phyloP scores from a whole-genome alignment of 2,113 vertebrate genomes.

The Sapayoa aenigma region DNA sequence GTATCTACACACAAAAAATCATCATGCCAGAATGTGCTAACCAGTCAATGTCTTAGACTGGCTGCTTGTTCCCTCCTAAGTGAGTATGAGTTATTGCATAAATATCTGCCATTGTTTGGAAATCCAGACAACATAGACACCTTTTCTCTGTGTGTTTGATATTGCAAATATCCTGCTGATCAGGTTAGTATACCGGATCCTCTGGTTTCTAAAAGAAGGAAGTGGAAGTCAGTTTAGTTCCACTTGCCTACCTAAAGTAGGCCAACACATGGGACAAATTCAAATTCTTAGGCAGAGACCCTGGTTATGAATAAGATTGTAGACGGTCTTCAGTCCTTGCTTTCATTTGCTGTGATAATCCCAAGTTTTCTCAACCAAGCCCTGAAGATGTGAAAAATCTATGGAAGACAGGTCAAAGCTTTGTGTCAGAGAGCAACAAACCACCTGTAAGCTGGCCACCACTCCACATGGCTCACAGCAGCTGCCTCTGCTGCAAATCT shows the following conservation, averaged over 20 bases:
- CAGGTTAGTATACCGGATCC: neutral
- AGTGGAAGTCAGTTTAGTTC: no score
- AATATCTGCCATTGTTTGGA: neutral
- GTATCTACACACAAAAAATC: neutral
- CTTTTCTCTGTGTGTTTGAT: neutral
- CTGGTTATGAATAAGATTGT: no score
- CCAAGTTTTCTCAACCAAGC: no score
- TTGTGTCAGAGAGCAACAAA: neutral
- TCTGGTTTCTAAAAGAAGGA: neutral
- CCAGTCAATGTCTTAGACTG: neutral
- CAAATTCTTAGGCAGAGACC: no score
- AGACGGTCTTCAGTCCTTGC: no score
- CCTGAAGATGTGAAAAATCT: no score
- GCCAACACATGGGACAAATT: no score
- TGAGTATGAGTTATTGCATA: neutral
- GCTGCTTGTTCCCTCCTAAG: neutral
- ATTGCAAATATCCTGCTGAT: neutral
- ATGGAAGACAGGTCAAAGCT: neutral
- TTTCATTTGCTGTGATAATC: no score
- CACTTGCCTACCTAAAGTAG: no score
- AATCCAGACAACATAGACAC: neutral
- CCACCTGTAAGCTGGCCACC: neutral
- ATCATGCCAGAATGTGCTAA: neutral
- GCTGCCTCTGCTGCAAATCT: neutral
- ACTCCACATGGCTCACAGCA: neutral